Base-by-base conservation (phyloP, 2,113 vertebrate species). In the Urocynchramus pylzowi region DNA sequence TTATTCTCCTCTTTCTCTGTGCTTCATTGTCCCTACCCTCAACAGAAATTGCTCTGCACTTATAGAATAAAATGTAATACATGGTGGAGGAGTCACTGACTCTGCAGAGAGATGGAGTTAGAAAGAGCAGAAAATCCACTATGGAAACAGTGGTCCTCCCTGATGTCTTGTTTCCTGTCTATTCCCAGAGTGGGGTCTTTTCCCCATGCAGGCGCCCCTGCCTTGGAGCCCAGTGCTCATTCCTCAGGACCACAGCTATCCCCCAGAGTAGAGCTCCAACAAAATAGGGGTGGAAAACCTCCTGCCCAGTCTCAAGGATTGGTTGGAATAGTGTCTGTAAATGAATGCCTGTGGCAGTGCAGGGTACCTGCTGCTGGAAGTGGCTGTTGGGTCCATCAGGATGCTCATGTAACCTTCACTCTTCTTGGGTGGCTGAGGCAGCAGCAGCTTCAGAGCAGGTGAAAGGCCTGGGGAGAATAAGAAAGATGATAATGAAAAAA, bases 1-100 rank as follows among this genome's bases (percentile, higher is more conserved):
- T 77, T 91, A 86, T 92, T 91, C 76, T 96, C 19, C 33, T 76
- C 74, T 95, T 90, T 95, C 59, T 91, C 82, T 68, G 42, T 90
- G 79, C 64, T 96, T 90, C 77, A 68, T 52, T 84, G 87, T 94
- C 85, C 87, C 68, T 87, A 19, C 60, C n/a, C 85, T 93, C 87
- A 37, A 7, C 64, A 71, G 85, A 94, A 96, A 93, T 87, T 42
- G 64, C 59, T 50, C 70, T 83, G 60, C 56, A 41, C 41, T 83
- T 87, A 35, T 0, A 73, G 87, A 84, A 94, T 61, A 79, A 89
- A 69, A 63, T 54, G 71, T 45, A 71, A 77, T 44, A 16, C 22
- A 1, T 63, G 70, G 37, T 39, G n/a, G 18, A 59, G 54, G 45
- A 83, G 75, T 65, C 60, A 30, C 27, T 78, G 84, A 50, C 68